Evolutionary conservation across 2,113 vertebrate genomes (phyloP), one percentile per base, ranked within the genome.

Genomic region (Glaucidium brasilianum): DNA sequence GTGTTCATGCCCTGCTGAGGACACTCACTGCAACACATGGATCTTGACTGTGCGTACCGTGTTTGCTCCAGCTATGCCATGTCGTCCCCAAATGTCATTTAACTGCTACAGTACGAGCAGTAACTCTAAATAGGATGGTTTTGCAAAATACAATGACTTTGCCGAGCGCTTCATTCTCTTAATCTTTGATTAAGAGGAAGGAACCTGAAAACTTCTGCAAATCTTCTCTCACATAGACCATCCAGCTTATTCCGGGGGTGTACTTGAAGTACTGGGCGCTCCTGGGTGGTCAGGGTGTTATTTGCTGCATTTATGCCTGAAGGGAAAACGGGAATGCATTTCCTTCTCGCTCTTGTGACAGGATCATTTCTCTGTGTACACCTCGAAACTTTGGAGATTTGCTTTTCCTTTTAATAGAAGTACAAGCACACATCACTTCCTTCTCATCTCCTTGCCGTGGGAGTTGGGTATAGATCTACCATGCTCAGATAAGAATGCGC

Each of bases 1-100:
- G 21, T 27, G 2, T 32, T 21, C 0, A 3, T 41, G 49, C 7
- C 3, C 1, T 3, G n/a, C 19, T 8, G 55, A 47, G 20, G 37
- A 47, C 3, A 12, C 22, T 67, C 13, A 1, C 29, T 39, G 88
- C 43, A 16, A 23, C 12, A 2, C 6, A 7, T 14, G 16, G 17
- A 26, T 26, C 72, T 63, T 35, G 64, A 29, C 13, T 41, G 23
- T 1, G 47, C 22, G 25, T 68, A 17, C 41, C 14, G 5, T 10
- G 17, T 49, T 71, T 41, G 63, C 55, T 25, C 26, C 63, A 50
- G 26, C 23, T 4, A 1, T 71, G 30, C 32, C 32, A 23, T 1
- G 0, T 34, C 3, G 2, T 49, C 35, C 64, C 32, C n/a, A 34
- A 16, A 20, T 29, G 15, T 13, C 17, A 6, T 13, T 56, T 35